Evolutionary conservation across 2,113 vertebrate genomes (phyloP).

Genomic region (Myanophis thanlyinensis): DNA sequence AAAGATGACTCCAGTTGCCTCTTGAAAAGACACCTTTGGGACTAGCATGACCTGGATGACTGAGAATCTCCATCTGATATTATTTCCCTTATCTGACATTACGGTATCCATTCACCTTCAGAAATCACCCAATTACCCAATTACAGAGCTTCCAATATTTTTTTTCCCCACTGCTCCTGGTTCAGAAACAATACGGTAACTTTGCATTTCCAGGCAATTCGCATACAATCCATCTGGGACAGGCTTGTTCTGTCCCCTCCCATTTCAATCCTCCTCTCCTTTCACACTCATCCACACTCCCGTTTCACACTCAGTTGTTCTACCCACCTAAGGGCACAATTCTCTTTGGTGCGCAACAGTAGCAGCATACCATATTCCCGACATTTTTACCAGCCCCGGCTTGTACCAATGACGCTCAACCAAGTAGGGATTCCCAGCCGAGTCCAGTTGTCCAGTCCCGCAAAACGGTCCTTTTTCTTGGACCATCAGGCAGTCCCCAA

Average conservation of each 20-base stretch:
- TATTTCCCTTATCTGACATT: not conserved
- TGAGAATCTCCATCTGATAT: not conserved
- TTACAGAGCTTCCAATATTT: not conserved
- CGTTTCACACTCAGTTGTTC: not conserved
- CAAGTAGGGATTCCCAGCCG: conserved; percentile 30
- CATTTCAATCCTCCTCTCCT: not conserved
- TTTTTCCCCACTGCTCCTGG: not conserved
- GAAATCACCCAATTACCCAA: not conserved
- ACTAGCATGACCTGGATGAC: not conserved
- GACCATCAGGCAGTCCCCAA: not conserved
- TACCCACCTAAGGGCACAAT: conserved; percentile 83
- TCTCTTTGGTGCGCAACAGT: conserved; percentile 83
- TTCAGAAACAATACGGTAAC: not conserved
- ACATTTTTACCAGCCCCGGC: conserved; percentile 65
- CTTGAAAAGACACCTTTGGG: not conserved
- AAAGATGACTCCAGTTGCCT: not conserved
- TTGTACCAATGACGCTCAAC: conserved; percentile 32
- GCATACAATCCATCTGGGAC: not conserved
- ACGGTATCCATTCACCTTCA: not conserved
- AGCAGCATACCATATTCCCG: conserved; percentile 85
- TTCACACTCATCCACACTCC: not conserved
- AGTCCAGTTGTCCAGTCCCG: not conserved
- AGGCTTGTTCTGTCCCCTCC: not conserved
- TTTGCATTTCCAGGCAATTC: not conserved
- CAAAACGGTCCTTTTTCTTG: not conserved